These are phyloP conservation scores for Drosophila navojoa DNA, from an alignment of 1,140 invertebrate genomes.

Conservation along the genomic window DNA sequence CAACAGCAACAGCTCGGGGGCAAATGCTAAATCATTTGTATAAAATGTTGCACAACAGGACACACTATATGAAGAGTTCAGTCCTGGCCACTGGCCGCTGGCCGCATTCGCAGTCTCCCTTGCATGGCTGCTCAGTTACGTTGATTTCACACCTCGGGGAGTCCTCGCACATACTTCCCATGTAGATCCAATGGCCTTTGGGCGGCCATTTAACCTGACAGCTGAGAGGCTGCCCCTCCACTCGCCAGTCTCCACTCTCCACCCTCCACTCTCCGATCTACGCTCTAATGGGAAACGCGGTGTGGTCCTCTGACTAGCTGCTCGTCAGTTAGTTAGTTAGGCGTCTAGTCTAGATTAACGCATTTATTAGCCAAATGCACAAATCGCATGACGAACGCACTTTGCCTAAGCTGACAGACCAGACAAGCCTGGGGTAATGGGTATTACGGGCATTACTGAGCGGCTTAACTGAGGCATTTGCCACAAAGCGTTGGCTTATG, in stretches of 20 bases:
- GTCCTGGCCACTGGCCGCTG: conserved; percentile 3
- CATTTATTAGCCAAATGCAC: conserved; percentile 73
- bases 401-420: conserved; percentile 35
- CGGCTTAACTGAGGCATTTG: background rate
- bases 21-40: conserved; percentile 71
- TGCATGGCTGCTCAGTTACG: conserved; percentile 72
- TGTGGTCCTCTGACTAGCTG: conserved; percentile 10
- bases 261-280: too few species aligned
- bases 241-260: background rate
- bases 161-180: conserved; percentile 44
- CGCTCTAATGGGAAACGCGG: background rate
- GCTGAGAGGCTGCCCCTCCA: background rate
- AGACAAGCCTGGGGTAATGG: conserved; percentile 32
- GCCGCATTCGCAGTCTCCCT: conserved; percentile 2
- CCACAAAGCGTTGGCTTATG: conserved; percentile 11
- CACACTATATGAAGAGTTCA: conserved; percentile 11
- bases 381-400: conserved; percentile 67
- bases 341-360: conserved; percentile 59
- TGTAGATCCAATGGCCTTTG: conserved; percentile 33
- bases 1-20: conserved; percentile 45
- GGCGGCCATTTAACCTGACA: conserved; percentile 44
- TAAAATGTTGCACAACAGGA: conserved; percentile 75
- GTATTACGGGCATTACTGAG: conserved; percentile 10
- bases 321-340: conserved; percentile 16
- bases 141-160: conserved; percentile 81